Evolutionary conservation across 2,888 invertebrate genomes (phyloP).

Genomic region (Craniophora ligustri): DNA sequence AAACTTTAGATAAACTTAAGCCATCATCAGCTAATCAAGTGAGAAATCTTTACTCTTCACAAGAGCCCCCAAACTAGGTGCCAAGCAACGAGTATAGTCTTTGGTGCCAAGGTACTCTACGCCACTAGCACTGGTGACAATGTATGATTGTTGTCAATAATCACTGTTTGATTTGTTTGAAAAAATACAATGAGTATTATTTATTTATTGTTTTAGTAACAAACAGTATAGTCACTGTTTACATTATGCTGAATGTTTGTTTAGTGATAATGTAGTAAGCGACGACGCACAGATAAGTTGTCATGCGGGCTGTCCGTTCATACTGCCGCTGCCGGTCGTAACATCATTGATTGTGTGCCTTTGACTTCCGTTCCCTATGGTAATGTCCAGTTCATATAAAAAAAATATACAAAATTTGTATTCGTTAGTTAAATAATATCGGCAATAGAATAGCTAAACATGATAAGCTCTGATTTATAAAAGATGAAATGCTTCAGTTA

Average conservation of each 20-base stretch:
- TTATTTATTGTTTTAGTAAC: slow-evolving; percentile 43
- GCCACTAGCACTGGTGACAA: slow-evolving; percentile 9
- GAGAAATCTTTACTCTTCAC: too few relatives aligned
- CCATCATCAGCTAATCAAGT: too few relatives aligned
- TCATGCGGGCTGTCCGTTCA: slow-evolving; percentile 41
- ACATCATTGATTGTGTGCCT: slow-evolving; percentile 23
- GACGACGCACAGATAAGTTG: slow-evolving; percentile 38
- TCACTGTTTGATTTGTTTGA: slow-evolving; percentile 38
- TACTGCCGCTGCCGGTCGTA: slow-evolving; percentile 33
- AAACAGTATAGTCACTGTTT: slow-evolving; percentile 40
- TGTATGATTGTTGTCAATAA: slow-evolving; percentile 20
- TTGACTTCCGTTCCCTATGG: slow-evolving; percentile 32
- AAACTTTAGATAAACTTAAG: too few relatives aligned
- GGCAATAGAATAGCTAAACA: too few relatives aligned
- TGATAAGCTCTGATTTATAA: too few relatives aligned
- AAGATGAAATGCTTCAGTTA: too few relatives aligned
- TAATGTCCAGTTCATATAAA: background rate
- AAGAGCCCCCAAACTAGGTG: too few relatives aligned
- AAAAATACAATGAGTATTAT: slow-evolving; percentile 35
- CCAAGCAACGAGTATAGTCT: too few relatives aligned
- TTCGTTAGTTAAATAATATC: too few relatives aligned
- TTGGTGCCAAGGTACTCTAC: too few relatives aligned
- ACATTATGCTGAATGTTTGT: slow-evolving; percentile 45
- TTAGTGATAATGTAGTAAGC: slow-evolving; percentile 40
- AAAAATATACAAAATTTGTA: too few relatives aligned